These are phyloP conservation scores for Pissodes strobi DNA, from an alignment of 1,140 invertebrate species.

Conservation along the genomic window DNA sequence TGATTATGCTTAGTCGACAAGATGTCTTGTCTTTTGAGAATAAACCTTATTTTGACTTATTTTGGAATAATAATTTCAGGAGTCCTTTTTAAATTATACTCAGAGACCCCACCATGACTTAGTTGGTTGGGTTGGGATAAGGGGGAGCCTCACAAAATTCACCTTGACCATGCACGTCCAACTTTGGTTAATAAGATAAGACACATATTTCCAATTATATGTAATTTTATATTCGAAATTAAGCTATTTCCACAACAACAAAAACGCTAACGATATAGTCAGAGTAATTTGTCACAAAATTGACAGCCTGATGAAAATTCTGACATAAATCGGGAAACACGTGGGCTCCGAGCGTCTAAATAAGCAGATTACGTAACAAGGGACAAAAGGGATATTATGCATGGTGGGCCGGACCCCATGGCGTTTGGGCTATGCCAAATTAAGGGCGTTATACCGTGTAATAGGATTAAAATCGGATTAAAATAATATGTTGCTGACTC, in stretches of 20 bases:
- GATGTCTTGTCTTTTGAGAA: too few relatives aligned
- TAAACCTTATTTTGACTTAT: too few relatives aligned
- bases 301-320: conserved; percentile 11
- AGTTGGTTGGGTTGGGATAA: too few relatives aligned
- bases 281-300: background rate
- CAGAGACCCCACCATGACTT: too few relatives aligned
- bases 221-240: background rate
- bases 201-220: too few relatives aligned
- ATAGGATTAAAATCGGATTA: conserved; percentile 30
- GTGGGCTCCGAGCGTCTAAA: background rate
- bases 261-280: background rate
- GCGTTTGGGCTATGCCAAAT: conserved; percentile 15
- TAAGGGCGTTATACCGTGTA: conserved; percentile 36
- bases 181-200: too few relatives aligned
- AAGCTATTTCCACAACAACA: too few relatives aligned
- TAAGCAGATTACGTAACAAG: conserved; percentile 19
- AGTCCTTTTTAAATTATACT: too few relatives aligned
- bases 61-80: too few relatives aligned
- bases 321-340: conserved; percentile 22
- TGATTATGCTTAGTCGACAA: too few relatives aligned
- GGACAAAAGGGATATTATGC: conserved; percentile 12
- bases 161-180: too few relatives aligned
- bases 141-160: too few relatives aligned
- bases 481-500: conserved; percentile 3
- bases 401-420: background rate